These are phyloP conservation scores for Melolontha melolontha DNA, from an alignment of 2,888 invertebrate genomes.

Conservation along the genomic window DNA sequence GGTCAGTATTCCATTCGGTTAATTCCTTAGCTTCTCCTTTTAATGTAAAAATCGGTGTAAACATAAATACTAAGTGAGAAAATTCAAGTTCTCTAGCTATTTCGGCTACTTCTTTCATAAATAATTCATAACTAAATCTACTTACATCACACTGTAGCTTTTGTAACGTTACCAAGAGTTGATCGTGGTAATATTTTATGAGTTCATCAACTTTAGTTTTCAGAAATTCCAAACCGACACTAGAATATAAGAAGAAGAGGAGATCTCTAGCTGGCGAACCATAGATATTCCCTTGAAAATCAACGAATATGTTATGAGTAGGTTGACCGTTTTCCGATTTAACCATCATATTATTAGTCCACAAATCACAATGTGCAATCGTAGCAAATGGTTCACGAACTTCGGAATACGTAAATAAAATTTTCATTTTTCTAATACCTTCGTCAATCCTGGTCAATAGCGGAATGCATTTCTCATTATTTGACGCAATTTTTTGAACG, in stretches of 20 bases:
- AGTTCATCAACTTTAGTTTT: conserved; percentile 64
- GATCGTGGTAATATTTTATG: conserved; percentile 64
- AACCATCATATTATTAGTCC: conserved; percentile 72
- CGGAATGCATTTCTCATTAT: conserved; percentile 42
- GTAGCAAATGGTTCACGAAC: conserved; percentile 67
- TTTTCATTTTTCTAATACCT: conserved; percentile 36
- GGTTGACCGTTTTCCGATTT: conserved; percentile 56
- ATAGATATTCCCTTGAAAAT: conserved; percentile 69
- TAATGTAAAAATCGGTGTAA: conserved; percentile 62
- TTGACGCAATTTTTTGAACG: conserved; percentile 32
- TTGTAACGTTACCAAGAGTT: conserved; percentile 54
- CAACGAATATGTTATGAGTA: conserved; percentile 65
- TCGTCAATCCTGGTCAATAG: conserved; percentile 41
- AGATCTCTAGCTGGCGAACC: conserved; percentile 68
- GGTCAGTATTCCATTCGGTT: conserved; percentile 55
- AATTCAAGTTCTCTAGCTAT: conserved; percentile 60
- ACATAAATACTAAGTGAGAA: conserved; percentile 64
- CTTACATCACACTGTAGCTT: conserved; percentile 53
- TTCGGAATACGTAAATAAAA: conserved; percentile 49
- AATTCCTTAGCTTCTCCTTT: conserved; percentile 59
- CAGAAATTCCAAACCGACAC: conserved; percentile 62
- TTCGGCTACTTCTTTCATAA: conserved; percentile 60
- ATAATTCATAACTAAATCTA: conserved; percentile 61
- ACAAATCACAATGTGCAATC: conserved; percentile 69
- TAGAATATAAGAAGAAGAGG: conserved; percentile 68